Conservation (phyloP, 2,888 invertebrate genomes). For the Tetranychus truncatus region DNA sequence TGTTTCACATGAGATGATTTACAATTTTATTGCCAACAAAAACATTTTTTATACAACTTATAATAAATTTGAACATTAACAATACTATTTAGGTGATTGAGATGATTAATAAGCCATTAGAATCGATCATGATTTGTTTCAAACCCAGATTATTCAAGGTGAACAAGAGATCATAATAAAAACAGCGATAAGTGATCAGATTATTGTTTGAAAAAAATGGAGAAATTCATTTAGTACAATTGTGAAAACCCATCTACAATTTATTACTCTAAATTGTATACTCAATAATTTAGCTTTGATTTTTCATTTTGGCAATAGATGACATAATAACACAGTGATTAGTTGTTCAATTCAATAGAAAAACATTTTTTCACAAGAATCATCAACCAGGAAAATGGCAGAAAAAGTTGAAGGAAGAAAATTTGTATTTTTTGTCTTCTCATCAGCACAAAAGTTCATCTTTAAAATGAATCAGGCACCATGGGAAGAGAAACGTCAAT, state of each 20-base stretch:
- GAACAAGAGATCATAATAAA: too few species aligned
- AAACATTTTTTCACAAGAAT: neutral
- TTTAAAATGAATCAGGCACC: neutral
- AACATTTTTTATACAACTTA: too few species aligned
- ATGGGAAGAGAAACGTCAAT: neutral
- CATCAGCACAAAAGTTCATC: too few species aligned
- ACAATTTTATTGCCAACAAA: too few species aligned
- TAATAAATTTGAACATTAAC: too few species aligned
- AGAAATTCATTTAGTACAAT: neutral
- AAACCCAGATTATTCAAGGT: neutral
- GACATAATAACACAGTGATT: neutral
- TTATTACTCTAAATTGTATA: neutral
- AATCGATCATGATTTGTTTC: too few species aligned
- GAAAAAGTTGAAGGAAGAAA: neutral
- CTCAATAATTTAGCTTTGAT: neutral
- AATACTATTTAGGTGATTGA: too few species aligned
- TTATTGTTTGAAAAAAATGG: neutral
- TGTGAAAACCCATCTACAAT: neutral
- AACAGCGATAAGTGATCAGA: neutral
- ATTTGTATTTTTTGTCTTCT: neutral
- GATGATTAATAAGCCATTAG: too few species aligned
- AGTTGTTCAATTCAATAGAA: neutral
- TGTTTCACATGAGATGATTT: too few species aligned
- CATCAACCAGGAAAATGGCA: neutral
- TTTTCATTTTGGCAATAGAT: neutral